Conservation (phyloP, 1,140 invertebrate genomes). For the Drosophila kepulauana region DNA sequence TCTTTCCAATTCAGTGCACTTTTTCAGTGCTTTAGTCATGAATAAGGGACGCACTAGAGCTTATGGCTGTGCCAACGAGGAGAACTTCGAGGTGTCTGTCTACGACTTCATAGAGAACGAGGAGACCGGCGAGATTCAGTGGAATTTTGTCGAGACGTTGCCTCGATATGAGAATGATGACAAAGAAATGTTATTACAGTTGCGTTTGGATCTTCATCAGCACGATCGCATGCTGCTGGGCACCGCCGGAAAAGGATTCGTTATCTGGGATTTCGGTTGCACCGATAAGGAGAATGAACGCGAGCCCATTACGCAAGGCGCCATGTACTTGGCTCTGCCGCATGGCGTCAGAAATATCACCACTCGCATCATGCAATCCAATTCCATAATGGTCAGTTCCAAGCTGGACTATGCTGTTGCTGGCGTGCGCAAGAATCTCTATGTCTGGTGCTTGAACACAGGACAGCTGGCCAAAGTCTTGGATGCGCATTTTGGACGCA, state of each 20-base stretch:
- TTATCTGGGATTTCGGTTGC: conserved; percentile 89
- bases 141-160: conserved; percentile 88
- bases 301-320: conserved; percentile 84
- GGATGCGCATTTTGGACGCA: conserved; percentile 98
- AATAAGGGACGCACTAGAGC: conserved; percentile 87
- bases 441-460: conserved; percentile 95
- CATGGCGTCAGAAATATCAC: conserved; percentile 97
- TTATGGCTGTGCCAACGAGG: conserved; percentile 87
- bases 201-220: conserved; percentile 91
- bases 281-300: conserved; percentile 53
- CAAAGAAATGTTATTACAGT: conserved; percentile 91
- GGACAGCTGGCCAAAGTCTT: conserved; percentile 94
- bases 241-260: conserved; percentile 93
- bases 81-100: conserved; percentile 86
- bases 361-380: conserved; percentile 94
- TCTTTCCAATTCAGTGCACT: conserved; percentile 89
- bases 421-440: conserved; percentile 97
- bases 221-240: conserved; percentile 91
- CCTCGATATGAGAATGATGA: conserved; percentile 89
- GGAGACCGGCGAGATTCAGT: conserved; percentile 86
- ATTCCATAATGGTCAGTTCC: conserved; percentile 95
- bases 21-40: conserved; percentile 90
- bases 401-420: conserved; percentile 97
- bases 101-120: conserved; percentile 67
- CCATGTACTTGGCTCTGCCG: conserved; percentile 91